A percentile compares a stretch with the other conserved stretches of the same genome.
Evolutionary conservation across 30 jellyfish, hydroid and myxozoan species (phyloP).

Genomic region (Clytia hemisphaerica): DNA sequence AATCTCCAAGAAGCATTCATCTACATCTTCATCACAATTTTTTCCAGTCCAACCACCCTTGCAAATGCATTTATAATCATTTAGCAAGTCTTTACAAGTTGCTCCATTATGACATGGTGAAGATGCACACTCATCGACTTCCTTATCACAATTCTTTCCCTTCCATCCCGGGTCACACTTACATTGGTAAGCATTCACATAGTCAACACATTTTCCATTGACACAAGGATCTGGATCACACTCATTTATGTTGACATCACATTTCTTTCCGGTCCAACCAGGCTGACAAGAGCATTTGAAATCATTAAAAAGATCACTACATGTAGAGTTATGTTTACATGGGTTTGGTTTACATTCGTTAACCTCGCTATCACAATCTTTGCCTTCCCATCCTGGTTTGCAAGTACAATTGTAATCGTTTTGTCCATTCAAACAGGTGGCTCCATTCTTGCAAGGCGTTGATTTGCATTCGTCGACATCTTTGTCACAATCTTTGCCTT

Average conservation of each 20-base stretch:
- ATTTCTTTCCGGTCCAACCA: slow-evolving; percentile 28
- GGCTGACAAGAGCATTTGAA: not conserved
- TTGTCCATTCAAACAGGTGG: slow-evolving; percentile 41
- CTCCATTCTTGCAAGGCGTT: slow-evolving; percentile 27
- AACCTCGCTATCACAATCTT: slow-evolving; percentile 65
- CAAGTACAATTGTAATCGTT: slow-evolving; percentile 60
- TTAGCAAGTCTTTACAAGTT: too few species aligned
- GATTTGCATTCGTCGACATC: slow-evolving; percentile 61
- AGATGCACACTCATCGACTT: slow-evolving; percentile 45
- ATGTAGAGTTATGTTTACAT: not conserved
- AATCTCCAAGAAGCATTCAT: slow-evolving; percentile 53
- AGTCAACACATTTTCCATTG: slow-evolving; percentile 18
- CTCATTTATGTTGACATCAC: slow-evolving; percentile 1
- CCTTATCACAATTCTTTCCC: slow-evolving; percentile 26
- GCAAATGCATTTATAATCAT: too few species aligned
- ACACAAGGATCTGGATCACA: slow-evolving; percentile 32
- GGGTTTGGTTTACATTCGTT: slow-evolving; percentile 55
- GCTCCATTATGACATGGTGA: too few species aligned
- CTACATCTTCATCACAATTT: slow-evolving; percentile 47
- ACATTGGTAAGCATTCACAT: not conserved
- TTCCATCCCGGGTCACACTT: slow-evolving; percentile 13
- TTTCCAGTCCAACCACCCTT: slow-evolving; percentile 22
- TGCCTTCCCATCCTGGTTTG: slow-evolving; percentile 50
- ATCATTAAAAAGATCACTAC: slow-evolving; percentile 13
- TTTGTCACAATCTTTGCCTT: slow-evolving; percentile 52